phyloP scores from a whole-genome alignment of 92 coral and sea anemone species.

The Blastomussa wellsi region DNA sequence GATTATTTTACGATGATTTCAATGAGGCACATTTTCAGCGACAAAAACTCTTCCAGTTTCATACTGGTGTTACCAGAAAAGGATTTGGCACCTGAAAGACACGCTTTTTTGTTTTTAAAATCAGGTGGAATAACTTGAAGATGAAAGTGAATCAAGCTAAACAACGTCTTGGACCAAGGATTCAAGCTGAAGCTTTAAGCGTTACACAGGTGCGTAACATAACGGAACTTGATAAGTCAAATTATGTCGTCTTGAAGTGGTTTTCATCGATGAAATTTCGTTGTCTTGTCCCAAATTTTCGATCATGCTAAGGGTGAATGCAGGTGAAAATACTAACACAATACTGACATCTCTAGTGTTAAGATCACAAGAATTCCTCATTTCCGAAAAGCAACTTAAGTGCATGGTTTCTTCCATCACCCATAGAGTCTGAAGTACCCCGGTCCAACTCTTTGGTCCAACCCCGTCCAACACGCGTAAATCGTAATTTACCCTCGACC shows the following conservation, averaged over 20 bases:
- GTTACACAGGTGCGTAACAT: conserved; percentile 72
- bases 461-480: too few species aligned
- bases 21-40: neutral
- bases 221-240: neutral
- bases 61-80: neutral
- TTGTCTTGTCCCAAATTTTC: neutral
- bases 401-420: too few species aligned
- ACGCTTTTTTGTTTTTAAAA: neutral
- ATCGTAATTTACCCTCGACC: too few species aligned
- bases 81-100: neutral
- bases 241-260: neutral
- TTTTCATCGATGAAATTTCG: neutral
- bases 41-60: neutral
- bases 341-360: neutral
- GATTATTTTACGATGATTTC: neutral
- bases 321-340: neutral
- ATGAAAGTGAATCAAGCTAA: conserved; percentile 99
- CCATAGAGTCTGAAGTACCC: neutral
- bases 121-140: conserved; percentile 95
- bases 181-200: conserved; percentile 92
- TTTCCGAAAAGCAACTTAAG: too few species aligned
- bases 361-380: too few species aligned
- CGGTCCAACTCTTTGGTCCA: too few species aligned
- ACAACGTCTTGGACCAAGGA: conserved; percentile 98
- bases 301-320: neutral